Evolutionary conservation across 2,888 invertebrate genomes (phyloP).

Genomic region (Agrilus cyanescens): DNA sequence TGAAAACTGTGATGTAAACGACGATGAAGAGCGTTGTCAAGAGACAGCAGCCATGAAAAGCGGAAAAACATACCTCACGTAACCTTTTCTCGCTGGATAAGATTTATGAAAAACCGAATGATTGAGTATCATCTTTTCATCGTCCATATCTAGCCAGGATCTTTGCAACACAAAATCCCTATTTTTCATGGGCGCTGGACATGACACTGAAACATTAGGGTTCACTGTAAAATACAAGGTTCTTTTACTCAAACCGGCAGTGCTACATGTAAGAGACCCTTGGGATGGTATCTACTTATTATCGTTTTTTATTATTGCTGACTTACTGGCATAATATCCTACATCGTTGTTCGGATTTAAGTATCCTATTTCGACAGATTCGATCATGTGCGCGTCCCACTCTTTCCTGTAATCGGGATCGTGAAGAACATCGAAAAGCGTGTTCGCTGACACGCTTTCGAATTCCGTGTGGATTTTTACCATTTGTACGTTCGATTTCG

Average conservation of each 20-base stretch:
- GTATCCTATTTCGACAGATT: conserved; percentile 76
- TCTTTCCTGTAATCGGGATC: conserved; percentile 79
- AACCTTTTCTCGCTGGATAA: conserved; percentile 73
- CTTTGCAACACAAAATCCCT: conserved; percentile 86
- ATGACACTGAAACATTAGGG: conserved; percentile 52
- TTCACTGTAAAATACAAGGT: too few species aligned
- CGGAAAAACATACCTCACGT: conserved; percentile 53
- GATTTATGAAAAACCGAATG: conserved; percentile 84
- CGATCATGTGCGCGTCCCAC: conserved; percentile 87
- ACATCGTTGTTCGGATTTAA: conserved; percentile 89
- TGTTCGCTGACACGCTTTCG: conserved; percentile 59
- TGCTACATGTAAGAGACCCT: too few species aligned
- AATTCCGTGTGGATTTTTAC: conserved; percentile 58
- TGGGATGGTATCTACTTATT: too few species aligned
- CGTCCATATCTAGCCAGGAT: conserved; percentile 80
- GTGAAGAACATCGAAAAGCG: conserved; percentile 79
- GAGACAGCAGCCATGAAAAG: too few species aligned
- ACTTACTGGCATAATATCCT: conserved; percentile 81
- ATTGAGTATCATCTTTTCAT: conserved; percentile 78
- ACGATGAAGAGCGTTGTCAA: too few species aligned
- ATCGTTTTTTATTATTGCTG: not conserved
- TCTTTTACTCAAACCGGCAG: conserved; percentile 1
- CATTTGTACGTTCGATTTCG: conserved; percentile 49
- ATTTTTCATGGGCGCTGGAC: conserved; percentile 77
- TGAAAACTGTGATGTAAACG: not conserved